Evolutionary conservation across 2,113 vertebrate genomes (phyloP).

Genomic region (Myocastor coypus): DNA sequence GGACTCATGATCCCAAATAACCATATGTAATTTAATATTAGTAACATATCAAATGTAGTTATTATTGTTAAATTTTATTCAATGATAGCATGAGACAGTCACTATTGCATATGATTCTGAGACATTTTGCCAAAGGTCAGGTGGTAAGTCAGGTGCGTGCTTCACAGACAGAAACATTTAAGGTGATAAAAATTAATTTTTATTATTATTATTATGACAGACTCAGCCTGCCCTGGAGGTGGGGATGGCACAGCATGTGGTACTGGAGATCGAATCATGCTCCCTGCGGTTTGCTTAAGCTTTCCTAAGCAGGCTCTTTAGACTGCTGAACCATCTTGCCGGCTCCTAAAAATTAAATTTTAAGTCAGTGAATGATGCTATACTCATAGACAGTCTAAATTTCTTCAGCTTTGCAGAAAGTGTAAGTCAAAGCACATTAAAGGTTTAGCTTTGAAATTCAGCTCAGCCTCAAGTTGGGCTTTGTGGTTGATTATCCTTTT

Average conservation of each 20-base stretch:
- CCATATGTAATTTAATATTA: slow-evolving; percentile 2
- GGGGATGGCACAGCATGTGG: too few species aligned
- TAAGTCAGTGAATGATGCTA: slow-evolving; percentile 52
- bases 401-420: slow-evolving; percentile 60
- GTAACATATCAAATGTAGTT: not conserved
- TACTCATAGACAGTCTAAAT: slow-evolving; percentile 30
- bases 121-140: not conserved
- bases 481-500: slow-evolving; percentile 72
- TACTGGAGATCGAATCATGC: too few species aligned
- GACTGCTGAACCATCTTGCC: too few species aligned
- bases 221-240: too few species aligned
- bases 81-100: not conserved
- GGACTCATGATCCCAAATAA: not conserved
- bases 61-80: slow-evolving; percentile 10
- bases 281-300: too few species aligned
- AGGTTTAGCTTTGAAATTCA: slow-evolving; percentile 64
- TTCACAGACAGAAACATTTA: slow-evolving; percentile 28
- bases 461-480: slow-evolving; percentile 46
- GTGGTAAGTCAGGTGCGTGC: not conserved
- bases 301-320: too few species aligned
- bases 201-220: not conserved
- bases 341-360: slow-evolving; percentile 56
- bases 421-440: slow-evolving; percentile 67
- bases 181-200: slow-evolving; percentile 64
- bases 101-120: slow-evolving; percentile 8